These are phyloP conservation scores for Solenodon paradoxus DNA, from an alignment of 2,113 vertebrate genomes.

Conservation along the genomic window DNA sequence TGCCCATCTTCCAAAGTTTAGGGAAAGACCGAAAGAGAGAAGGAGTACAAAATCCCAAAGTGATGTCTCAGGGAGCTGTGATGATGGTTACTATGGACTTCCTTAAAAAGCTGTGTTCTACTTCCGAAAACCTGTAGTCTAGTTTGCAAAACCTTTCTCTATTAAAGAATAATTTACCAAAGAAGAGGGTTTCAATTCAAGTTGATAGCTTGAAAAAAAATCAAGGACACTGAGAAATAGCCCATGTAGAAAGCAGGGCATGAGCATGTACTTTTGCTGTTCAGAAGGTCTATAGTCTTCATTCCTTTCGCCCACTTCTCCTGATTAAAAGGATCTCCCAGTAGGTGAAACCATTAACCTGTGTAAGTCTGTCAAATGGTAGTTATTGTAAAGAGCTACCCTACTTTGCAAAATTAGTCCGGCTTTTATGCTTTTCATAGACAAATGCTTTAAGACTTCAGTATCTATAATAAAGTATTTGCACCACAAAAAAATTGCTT, in stretches of 20 bases:
- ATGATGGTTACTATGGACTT: background rate
- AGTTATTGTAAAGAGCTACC: background rate
- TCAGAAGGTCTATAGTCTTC: constrained; percentile 3
- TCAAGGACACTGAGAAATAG: background rate
- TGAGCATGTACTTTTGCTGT: background rate
- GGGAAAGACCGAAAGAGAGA: background rate
- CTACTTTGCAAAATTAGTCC: constrained; percentile 32
- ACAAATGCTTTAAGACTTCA: constrained; percentile 36
- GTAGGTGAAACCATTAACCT: constrained; percentile 51
- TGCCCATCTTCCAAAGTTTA: background rate
- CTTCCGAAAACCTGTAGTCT: background rate
- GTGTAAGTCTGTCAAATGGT: constrained; percentile 33
- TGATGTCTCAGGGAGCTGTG: background rate
- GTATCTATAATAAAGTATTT: constrained; percentile 19
- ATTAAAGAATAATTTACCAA: constrained; percentile 24
- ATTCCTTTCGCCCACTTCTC: constrained; percentile 31
- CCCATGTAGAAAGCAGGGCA: background rate
- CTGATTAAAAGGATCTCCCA: constrained; percentile 64
- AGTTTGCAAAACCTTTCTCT: constrained; percentile 20
- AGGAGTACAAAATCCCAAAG: background rate
- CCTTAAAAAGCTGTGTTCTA: background rate
- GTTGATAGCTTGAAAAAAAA: background rate
- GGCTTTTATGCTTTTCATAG: constrained; percentile 50
- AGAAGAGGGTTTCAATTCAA: background rate
- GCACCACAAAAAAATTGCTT: constrained; percentile 37